phyloP scores from a whole-genome alignment of 2,888 invertebrate species.

The Watsonalla cultraria region DNA sequence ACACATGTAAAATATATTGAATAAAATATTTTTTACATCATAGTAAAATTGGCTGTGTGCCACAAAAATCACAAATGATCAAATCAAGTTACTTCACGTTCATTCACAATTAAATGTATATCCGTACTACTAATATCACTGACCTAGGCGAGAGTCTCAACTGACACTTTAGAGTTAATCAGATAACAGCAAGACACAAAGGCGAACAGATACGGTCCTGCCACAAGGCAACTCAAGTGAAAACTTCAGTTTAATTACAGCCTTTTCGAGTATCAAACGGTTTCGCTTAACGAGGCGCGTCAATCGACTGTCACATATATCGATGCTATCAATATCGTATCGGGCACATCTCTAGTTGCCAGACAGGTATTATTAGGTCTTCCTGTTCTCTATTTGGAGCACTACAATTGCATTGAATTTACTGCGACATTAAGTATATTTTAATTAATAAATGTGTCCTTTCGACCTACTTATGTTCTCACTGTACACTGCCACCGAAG shows the following conservation, averaged over 20 bases:
- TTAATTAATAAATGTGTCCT: neutral
- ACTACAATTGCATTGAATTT: conserved; percentile 42
- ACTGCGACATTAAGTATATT: neutral
- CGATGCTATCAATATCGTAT: conserved; percentile 35
- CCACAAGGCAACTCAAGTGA: neutral
- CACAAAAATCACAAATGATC: too few species aligned
- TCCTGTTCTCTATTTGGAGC: conserved; percentile 67
- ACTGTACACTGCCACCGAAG: neutral
- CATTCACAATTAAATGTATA: too few species aligned
- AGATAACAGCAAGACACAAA: neutral
- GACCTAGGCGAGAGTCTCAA: too few species aligned
- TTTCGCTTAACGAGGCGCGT: conserved; percentile 2
- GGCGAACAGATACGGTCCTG: neutral
- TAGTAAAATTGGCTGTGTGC: too few species aligned
- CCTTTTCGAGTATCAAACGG: conserved; percentile 3
- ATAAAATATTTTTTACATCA: too few species aligned
- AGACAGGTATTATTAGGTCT: conserved; percentile 75
- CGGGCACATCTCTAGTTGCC: conserved; percentile 50
- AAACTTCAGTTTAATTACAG: conserved; percentile 1
- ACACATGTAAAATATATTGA: too few species aligned
- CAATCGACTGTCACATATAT: conserved; percentile 2
- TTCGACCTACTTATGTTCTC: neutral
- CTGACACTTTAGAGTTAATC: neutral
- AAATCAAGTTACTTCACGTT: too few species aligned
- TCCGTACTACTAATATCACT: too few species aligned